phyloP scores from a whole-genome alignment of 2,888 invertebrate species.

The Sabatieria punctata region DNA sequence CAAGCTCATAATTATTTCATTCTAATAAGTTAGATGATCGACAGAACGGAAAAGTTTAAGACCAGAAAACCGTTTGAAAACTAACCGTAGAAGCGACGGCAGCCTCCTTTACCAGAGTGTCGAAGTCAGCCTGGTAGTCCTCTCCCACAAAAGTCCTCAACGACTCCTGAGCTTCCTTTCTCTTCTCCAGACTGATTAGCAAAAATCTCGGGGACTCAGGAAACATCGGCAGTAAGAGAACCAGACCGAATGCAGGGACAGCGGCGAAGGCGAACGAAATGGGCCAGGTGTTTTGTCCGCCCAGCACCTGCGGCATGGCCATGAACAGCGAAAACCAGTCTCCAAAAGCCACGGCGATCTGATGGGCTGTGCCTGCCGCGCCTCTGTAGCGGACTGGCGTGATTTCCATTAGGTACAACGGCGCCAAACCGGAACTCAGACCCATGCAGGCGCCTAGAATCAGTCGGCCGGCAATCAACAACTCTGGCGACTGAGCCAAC shows the following conservation, averaged over 20 bases:
- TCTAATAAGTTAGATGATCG: no score
- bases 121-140: background rate
- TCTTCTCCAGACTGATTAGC: conserved; percentile 25
- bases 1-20: no score
- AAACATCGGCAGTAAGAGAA: conserved; percentile 28
- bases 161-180: conserved; percentile 21
- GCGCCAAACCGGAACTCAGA: conserved; percentile 30
- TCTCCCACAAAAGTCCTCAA: conserved; percentile 3
- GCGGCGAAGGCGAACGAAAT: conserved; percentile 27
- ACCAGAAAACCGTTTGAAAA: no score
- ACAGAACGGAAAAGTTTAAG: no score
- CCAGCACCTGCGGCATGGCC: conserved; percentile 29
- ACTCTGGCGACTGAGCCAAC: conserved; percentile 26
- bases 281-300: conserved; percentile 26
- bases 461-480: conserved; percentile 32
- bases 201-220: conserved; percentile 32
- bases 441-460: conserved; percentile 24
- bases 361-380: conserved; percentile 30
- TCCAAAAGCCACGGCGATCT: conserved; percentile 30
- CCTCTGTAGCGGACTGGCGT: conserved; percentile 27
- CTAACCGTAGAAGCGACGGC: no score
- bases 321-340: conserved; percentile 30
- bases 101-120: background rate
- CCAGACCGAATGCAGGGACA: conserved; percentile 24
- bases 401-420: conserved; percentile 33